Percentiles rank a stretch among this genome's conserved stretches.
Conservation (phyloP, 2,888 invertebrate species). For the Zygothrica quintamaculata region DNA sequence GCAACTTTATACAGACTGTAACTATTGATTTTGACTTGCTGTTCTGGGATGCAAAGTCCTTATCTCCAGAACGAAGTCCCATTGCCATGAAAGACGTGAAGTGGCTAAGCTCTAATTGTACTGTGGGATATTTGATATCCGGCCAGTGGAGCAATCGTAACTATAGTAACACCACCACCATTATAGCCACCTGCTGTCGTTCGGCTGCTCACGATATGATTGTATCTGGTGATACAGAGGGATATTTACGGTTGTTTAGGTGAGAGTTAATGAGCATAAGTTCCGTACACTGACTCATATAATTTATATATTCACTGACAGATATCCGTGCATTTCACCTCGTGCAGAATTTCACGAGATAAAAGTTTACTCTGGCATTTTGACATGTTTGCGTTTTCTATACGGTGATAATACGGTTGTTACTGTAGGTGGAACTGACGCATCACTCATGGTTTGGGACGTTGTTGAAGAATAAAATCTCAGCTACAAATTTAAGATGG, state of each 20-base stretch:
- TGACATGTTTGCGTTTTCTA: conserved; percentile 92
- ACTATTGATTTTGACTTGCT: conserved; percentile 95
- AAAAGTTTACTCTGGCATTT: conserved; percentile 93
- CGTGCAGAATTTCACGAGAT: conserved; percentile 95
- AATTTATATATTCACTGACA: too few species aligned
- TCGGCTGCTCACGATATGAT: conserved; percentile 93
- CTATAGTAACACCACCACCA: conserved; percentile 93
- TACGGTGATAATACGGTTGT: conserved; percentile 94
- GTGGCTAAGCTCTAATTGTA: conserved; percentile 94
- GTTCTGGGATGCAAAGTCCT: conserved; percentile 95
- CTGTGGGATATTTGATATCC: conserved; percentile 93
- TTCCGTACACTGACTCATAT: too few species aligned
- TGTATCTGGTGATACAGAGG: conserved; percentile 94
- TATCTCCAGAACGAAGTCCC: conserved; percentile 94
- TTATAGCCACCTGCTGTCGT: conserved; percentile 92
- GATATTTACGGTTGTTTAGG: conserved; percentile 93
- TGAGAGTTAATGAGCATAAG: conserved; percentile 76
- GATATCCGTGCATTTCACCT: conserved; percentile 93
- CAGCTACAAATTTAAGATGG: too few species aligned
- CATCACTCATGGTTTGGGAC: conserved; percentile 96
- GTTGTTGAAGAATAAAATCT: conserved; percentile 87
- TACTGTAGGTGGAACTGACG: conserved; percentile 94
- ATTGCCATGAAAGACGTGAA: conserved; percentile 95
- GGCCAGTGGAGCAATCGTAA: conserved; percentile 96
- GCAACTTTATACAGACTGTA: conserved; percentile 93